A percentile compares a stretch with the other conserved stretches of the same genome.
phyloP scores from a whole-genome alignment of 2,797 vertebrate genomes.

The Margarornis squamiger region DNA sequence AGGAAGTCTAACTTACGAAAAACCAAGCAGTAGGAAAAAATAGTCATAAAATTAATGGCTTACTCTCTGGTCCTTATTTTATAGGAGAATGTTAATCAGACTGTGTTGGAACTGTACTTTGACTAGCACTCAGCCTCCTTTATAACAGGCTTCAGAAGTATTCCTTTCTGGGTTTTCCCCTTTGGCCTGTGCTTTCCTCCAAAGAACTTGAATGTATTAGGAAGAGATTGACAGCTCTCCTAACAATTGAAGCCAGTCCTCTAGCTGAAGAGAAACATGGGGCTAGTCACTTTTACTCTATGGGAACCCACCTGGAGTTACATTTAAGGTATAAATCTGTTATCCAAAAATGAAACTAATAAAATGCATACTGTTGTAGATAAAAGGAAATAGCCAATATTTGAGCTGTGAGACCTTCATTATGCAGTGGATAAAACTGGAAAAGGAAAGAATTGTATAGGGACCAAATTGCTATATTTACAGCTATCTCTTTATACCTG shows the following conservation, averaged over 20 bases:
- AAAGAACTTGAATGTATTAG: conserved; percentile 37
- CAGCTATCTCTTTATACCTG: neutral
- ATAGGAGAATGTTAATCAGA: conserved; percentile 54
- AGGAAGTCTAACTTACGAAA: conserved; percentile 72
- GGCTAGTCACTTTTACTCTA: neutral
- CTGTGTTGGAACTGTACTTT: conserved; percentile 50
- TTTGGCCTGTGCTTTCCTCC: conserved; percentile 38
- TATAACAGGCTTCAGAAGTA: conserved; percentile 42
- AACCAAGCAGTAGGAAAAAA: conserved; percentile 54
- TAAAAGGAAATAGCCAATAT: conserved; percentile 2
- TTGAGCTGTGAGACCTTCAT: conserved; percentile 26
- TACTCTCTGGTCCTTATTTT: conserved; percentile 60
- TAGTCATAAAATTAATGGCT: conserved; percentile 69
- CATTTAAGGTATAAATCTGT: conserved; percentile 32
- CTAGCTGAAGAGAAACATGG: conserved; percentile 2
- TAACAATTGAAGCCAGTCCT: conserved; percentile 2
- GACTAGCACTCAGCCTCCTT: conserved; percentile 29
- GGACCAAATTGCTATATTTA: conserved; percentile 43
- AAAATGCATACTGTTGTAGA: neutral
- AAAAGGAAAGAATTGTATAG: neutral
- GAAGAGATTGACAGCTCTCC: conserved; percentile 55
- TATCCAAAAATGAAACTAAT: conserved; percentile 24
- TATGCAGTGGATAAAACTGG: neutral
- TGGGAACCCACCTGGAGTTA: conserved; percentile 5
- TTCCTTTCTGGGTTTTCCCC: conserved; percentile 19